phyloP scores from a whole-genome alignment of 2,797 vertebrate genomes.

The Lacerta agilis region DNA sequence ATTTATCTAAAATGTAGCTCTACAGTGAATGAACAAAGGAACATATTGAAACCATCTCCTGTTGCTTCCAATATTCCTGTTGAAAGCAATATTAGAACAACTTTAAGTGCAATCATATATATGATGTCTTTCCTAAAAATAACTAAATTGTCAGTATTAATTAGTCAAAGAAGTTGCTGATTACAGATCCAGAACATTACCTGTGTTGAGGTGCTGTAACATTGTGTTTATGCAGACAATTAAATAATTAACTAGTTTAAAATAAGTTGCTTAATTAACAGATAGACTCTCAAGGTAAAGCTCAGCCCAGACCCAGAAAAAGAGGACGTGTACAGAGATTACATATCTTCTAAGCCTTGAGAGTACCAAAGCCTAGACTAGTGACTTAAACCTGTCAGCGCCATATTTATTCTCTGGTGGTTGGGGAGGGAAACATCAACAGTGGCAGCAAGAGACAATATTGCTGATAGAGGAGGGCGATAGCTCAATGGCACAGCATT shows the following conservation, averaged over 20 bases:
- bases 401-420: not conserved
- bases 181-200: not conserved
- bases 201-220: not conserved
- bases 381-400: not conserved
- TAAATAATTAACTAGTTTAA: not conserved
- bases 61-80: conserved; percentile 20
- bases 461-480: no score
- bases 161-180: not conserved
- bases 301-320: not conserved
- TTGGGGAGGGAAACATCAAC: not conserved
- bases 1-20: conserved; percentile 14
- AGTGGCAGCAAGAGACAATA: not conserved
- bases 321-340: not conserved
- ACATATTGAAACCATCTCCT: conserved; percentile 29
- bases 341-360: not conserved
- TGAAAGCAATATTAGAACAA: conserved; percentile 9
- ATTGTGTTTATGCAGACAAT: not conserved
- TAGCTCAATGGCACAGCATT: no score
- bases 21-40: conserved; percentile 14
- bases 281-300: not conserved
- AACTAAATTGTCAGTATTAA: not conserved
- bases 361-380: not conserved
- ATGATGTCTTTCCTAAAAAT: not conserved
- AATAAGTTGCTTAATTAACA: not conserved
- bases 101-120: not conserved